phyloP scores from a whole-genome alignment of 2,113 vertebrate genomes.

The Otocyon megalotis region DNA sequence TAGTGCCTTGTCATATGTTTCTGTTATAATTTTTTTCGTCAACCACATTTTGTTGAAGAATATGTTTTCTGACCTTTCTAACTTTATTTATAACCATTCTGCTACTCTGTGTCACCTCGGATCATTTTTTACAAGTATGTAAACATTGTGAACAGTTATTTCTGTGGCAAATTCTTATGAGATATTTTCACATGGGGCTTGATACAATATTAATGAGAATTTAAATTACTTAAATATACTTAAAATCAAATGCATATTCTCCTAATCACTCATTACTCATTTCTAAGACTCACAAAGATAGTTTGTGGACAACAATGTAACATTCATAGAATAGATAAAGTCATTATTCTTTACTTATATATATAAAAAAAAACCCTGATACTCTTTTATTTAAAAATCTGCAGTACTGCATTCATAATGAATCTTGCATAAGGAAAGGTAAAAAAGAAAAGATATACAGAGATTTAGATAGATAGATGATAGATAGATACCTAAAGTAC shows the following conservation, averaged over 20 bases:
- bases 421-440: neutral
- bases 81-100: conserved; percentile 24
- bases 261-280: neutral
- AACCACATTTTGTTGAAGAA: conserved; percentile 43
- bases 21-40: neutral
- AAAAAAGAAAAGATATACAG: neutral
- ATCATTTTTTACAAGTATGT: neutral
- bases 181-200: neutral
- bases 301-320: neutral
- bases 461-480: too few species aligned
- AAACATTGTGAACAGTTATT: neutral
- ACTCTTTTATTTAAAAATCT: conserved; percentile 16
- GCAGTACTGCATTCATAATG: neutral
- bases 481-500: neutral
- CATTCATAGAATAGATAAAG: neutral
- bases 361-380: neutral
- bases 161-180: conserved; percentile 8
- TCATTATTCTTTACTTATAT: neutral
- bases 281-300: conserved; percentile 41
- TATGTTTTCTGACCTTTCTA: neutral
- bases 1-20: conserved; percentile 12
- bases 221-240: conserved; percentile 1
- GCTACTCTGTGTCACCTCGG: neutral
- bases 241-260: conserved; percentile 42
- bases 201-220: conserved; percentile 4